phyloP scores from a whole-genome alignment of 2,113 vertebrate species.

The Rhinichthys klamathensis region DNA sequence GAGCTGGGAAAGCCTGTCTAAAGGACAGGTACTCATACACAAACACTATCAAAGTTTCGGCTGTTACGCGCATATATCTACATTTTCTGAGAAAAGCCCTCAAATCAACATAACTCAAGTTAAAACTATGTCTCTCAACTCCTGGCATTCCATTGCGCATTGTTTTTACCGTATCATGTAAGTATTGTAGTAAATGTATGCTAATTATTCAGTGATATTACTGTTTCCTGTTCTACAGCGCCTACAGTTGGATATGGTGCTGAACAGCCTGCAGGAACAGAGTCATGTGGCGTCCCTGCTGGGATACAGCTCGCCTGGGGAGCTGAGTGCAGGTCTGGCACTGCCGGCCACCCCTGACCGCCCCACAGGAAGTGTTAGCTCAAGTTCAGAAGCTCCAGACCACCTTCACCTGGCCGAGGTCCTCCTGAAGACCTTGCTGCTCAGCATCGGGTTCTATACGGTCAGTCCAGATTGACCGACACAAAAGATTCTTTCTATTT shows the following conservation, averaged over 20 bases:
- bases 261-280: constrained; percentile 83
- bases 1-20: constrained; percentile 95
- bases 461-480: constrained; percentile 56
- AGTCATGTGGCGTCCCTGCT: constrained; percentile 79
- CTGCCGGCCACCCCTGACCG: constrained; percentile 60
- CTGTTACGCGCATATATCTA: background rate
- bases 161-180: too few species aligned
- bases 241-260: constrained; percentile 82
- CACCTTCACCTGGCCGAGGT: constrained; percentile 79
- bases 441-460: constrained; percentile 82
- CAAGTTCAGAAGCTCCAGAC: constrained; percentile 67
- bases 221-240: constrained; percentile 65
- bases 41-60: background rate
- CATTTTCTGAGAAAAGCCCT: background rate
- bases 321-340: constrained; percentile 65
- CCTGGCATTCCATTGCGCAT: background rate
- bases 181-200: too few species aligned
- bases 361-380: constrained; percentile 62
- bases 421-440: constrained; percentile 79
- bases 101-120: too few species aligned
- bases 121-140: background rate
- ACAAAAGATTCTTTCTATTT: background rate
- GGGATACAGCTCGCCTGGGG: constrained; percentile 79
- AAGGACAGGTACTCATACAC: constrained; percentile 88
- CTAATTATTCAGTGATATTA: background rate